A percentile compares a stretch with the other conserved stretches of the same genome.
phyloP scores from a whole-genome alignment of 1,140 invertebrate genomes.

The Tetraneura akinire region DNA sequence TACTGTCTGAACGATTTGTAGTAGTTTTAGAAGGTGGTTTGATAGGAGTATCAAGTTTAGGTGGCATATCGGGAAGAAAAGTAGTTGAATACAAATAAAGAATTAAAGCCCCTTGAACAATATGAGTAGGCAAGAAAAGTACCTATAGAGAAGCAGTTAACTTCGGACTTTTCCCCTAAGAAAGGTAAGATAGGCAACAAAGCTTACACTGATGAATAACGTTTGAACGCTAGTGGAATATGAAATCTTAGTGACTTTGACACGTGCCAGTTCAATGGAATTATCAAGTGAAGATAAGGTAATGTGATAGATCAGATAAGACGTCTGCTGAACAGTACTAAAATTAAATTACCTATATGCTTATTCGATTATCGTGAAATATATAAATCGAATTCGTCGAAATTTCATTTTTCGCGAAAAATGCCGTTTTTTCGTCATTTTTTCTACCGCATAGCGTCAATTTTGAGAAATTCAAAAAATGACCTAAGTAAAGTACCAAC shows the following conservation, averaged over 20 bases:
- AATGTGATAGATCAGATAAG: too few species aligned
- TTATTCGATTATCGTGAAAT: too few species aligned
- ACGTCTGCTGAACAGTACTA: too few species aligned
- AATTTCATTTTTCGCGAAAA: too few species aligned
- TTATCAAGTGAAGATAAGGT: background rate
- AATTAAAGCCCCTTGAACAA: background rate
- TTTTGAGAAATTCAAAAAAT: too few species aligned
- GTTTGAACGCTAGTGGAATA: background rate
- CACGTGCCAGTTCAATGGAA: background rate
- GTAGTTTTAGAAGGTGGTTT: background rate
- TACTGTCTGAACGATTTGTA: background rate
- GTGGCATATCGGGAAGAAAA: background rate
- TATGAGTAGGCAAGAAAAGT: background rate
- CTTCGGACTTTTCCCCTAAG: background rate
- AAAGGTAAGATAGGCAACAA: background rate
- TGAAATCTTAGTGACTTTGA: background rate
- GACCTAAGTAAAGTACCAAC: too few species aligned
- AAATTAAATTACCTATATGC: too few species aligned
- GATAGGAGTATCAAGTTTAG: background rate
- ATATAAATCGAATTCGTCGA: too few species aligned
- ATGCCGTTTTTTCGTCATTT: too few species aligned
- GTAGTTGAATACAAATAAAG: background rate
- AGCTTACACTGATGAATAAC: background rate
- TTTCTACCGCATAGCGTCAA: too few species aligned
- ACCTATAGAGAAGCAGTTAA: too few species aligned